phyloP scores from a whole-genome alignment of 2,888 invertebrate species.

The Omphaloscelis lunosa region DNA sequence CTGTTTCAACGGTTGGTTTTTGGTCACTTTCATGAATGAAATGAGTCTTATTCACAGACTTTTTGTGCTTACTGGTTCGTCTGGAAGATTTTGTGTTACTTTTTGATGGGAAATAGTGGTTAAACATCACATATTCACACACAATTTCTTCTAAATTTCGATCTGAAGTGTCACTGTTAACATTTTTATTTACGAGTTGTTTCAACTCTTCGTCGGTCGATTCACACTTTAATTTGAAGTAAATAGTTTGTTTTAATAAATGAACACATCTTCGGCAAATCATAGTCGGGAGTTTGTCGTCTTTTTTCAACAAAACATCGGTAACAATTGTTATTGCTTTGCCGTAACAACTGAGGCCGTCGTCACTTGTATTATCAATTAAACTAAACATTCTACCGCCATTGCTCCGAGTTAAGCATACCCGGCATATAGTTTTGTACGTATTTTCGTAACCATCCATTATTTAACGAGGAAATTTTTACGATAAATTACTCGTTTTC shows the following conservation, averaged over 20 bases:
- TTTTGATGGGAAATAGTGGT: conserved; percentile 70
- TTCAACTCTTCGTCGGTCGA: conserved; percentile 74
- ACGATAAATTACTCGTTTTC: not conserved
- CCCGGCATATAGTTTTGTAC: conserved; percentile 80
- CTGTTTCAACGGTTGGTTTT: not conserved
- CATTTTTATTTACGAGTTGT: conserved; percentile 59
- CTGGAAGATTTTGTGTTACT: conserved; percentile 6
- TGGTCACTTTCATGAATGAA: not conserved
- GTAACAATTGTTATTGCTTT: conserved; percentile 77
- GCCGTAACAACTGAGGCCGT: conserved; percentile 79
- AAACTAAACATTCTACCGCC: conserved; percentile 78
- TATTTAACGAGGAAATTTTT: conserved; percentile 26
- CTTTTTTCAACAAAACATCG: conserved; percentile 73
- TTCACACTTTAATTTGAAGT: conserved; percentile 83
- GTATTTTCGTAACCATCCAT: conserved; percentile 77
- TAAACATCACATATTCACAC: conserved; percentile 75
- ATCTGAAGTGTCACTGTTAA: conserved; percentile 39
- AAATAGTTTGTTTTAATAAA: conserved; percentile 80
- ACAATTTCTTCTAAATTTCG: conserved; percentile 70
- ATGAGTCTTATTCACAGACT: not conserved
- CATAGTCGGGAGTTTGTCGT: conserved; percentile 77
- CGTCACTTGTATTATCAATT: conserved; percentile 72
- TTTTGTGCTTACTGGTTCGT: conserved; percentile 6
- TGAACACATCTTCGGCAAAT: conserved; percentile 82
- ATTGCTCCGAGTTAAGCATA: conserved; percentile 78